These are phyloP conservation scores for Netelia fuscicornis DNA, from an alignment of 2,888 invertebrate species.

Conservation along the genomic window DNA sequence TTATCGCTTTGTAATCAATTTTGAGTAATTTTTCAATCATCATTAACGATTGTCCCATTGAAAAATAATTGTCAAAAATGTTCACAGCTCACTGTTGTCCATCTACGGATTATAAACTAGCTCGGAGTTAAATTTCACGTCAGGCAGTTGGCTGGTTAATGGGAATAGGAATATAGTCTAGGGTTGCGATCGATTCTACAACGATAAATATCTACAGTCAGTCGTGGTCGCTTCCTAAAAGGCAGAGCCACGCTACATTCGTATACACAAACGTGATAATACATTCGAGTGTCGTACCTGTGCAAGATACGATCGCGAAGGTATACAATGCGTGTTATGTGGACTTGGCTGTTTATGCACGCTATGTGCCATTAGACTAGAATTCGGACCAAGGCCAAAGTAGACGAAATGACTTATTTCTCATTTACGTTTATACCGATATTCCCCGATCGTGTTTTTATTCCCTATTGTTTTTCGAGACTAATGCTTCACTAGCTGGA, in stretches of 20 bases:
- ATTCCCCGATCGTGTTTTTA: neutral
- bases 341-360: slow-evolving; percentile 22
- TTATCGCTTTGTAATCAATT: too few relatives aligned
- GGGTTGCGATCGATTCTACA: slow-evolving; percentile 15
- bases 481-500: neutral
- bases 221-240: slow-evolving; percentile 20
- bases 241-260: slow-evolving; percentile 6
- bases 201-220: slow-evolving; percentile 32
- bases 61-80: neutral
- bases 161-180: neutral
- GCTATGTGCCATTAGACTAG: slow-evolving; percentile 44
- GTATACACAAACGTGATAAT: slow-evolving; percentile 18
- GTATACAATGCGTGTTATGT: slow-evolving; percentile 33
- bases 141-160: neutral
- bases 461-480: neutral
- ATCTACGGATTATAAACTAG: neutral
- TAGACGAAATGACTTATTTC: neutral
- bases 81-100: neutral
- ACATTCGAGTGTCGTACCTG: slow-evolving; percentile 24
- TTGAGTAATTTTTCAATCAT: too few relatives aligned
- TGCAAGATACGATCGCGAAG: slow-evolving; percentile 35
- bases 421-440: neutral
- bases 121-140: neutral
- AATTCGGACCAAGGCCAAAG: slow-evolving; percentile 44
- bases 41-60: too few relatives aligned